Percentiles rank a stretch among this genome's conserved stretches.
phyloP scores from a whole-genome alignment of 2,113 vertebrate genomes.

The Tupaia chinensis region DNA sequence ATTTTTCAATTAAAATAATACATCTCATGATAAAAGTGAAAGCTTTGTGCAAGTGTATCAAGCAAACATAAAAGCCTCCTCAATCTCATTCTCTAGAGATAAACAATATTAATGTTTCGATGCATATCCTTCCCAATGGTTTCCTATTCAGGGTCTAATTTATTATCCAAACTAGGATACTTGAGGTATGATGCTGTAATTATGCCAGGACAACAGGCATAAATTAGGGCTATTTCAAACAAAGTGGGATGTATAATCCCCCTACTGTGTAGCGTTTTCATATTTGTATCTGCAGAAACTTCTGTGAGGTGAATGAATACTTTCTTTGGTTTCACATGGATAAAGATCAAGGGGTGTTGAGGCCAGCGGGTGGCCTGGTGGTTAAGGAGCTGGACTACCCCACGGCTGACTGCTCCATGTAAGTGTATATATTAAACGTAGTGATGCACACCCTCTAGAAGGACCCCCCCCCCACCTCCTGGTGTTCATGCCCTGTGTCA shows the following conservation, averaged over 20 bases:
- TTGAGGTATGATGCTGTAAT: not conserved
- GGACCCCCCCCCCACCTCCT: not conserved
- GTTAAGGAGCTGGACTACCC: too few relatives aligned
- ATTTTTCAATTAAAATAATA: not conserved
- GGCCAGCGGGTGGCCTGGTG: too few relatives aligned
- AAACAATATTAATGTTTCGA: not conserved
- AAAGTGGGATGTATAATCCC: not conserved
- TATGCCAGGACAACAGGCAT: not conserved
- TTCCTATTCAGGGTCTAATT: not conserved
- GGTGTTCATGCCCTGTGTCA: not conserved
- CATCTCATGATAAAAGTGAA: slow-evolving; percentile 1
- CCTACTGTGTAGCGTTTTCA: not conserved
- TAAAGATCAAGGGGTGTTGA: too few relatives aligned
- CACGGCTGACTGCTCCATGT: too few relatives aligned
- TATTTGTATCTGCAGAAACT: not conserved
- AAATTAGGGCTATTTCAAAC: not conserved
- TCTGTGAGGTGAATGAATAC: not conserved
- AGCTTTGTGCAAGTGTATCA: not conserved
- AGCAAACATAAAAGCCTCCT: not conserved
- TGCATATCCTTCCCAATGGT: not conserved
- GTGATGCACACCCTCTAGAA: not conserved
- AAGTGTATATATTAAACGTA: not conserved
- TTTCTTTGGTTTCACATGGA: too few relatives aligned
- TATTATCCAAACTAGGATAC: not conserved
- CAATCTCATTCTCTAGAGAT: not conserved